These are phyloP conservation scores for Pardalotus punctatus DNA, from an alignment of 2,113 vertebrate species.

Conservation along the genomic window DNA sequence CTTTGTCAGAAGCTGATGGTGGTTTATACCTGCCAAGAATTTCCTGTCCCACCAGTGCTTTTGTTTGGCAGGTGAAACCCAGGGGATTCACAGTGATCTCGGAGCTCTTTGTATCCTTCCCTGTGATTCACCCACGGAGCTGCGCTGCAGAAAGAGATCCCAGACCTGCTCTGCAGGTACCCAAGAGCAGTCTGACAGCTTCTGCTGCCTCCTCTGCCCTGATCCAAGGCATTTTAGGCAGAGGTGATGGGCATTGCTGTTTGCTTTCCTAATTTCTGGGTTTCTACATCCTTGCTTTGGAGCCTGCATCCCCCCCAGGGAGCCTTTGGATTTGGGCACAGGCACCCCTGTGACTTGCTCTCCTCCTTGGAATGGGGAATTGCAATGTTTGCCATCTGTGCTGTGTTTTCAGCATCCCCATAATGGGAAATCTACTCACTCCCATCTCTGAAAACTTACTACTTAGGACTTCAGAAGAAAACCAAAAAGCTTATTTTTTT, in stretches of 20 bases:
- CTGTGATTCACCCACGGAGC: background rate
- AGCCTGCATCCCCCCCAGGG: background rate
- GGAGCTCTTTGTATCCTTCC: background rate
- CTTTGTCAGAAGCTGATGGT: background rate
- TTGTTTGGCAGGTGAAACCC: background rate
- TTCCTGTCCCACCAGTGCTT: background rate
- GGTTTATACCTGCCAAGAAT: background rate
- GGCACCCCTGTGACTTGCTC: background rate
- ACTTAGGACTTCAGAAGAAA: background rate
- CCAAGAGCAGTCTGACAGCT: accelerated
- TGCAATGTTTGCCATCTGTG: background rate
- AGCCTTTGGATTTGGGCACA: background rate
- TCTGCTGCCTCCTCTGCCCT: background rate
- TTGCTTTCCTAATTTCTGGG: background rate
- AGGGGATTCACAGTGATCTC: background rate
- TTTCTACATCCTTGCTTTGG: background rate
- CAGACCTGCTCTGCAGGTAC: background rate
- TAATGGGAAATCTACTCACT: background rate
- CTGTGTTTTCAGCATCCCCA: background rate
- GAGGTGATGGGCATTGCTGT: background rate
- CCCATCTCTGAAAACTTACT: background rate
- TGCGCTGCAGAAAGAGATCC: background rate
- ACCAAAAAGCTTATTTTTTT: background rate
- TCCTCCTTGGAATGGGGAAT: background rate
- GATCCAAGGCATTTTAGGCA: background rate